Evolutionary conservation across 2,888 invertebrate species (phyloP).

Genomic region (Cinara cedri): DNA sequence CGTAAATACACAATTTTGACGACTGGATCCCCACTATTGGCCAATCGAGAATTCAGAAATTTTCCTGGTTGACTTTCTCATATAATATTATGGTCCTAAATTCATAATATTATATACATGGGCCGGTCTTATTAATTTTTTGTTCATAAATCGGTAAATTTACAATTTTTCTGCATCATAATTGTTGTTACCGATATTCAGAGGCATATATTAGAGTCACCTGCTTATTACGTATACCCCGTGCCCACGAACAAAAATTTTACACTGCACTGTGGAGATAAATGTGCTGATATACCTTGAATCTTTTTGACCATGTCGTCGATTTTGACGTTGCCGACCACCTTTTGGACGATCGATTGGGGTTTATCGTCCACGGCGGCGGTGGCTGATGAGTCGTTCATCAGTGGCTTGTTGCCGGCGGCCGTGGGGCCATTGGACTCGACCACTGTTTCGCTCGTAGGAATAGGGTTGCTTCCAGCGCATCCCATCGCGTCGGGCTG

Average conservation of each 20-base stretch:
- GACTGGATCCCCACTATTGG: too few species aligned
- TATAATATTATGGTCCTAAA: too few species aligned
- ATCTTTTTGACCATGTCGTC: slow-evolving; percentile 39
- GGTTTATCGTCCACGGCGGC: not conserved
- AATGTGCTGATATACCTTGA: slow-evolving; percentile 30
- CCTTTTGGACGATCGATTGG: slow-evolving; percentile 17
- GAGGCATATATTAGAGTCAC: too few species aligned
- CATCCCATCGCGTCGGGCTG: slow-evolving; percentile 16
- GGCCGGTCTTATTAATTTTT: too few species aligned
- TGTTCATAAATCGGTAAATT: too few species aligned
- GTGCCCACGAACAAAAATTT: not conserved
- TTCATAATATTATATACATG: too few species aligned
- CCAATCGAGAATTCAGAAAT: too few species aligned
- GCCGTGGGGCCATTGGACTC: not conserved
- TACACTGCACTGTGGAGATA: too few species aligned
- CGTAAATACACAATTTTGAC: too few species aligned
- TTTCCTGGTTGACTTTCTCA: too few species aligned
- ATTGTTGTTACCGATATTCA: too few species aligned
- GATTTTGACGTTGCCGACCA: not conserved
- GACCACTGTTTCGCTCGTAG: not conserved
- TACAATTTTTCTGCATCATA: too few species aligned
- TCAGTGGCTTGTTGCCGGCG: not conserved
- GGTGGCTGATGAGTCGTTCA: not conserved
- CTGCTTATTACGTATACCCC: not conserved
- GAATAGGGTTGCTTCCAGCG: slow-evolving; percentile 43